These are phyloP conservation scores for Enteromius unitaeniatus DNA, from an alignment of 2,797 vertebrate genomes.

Conservation along the genomic window DNA sequence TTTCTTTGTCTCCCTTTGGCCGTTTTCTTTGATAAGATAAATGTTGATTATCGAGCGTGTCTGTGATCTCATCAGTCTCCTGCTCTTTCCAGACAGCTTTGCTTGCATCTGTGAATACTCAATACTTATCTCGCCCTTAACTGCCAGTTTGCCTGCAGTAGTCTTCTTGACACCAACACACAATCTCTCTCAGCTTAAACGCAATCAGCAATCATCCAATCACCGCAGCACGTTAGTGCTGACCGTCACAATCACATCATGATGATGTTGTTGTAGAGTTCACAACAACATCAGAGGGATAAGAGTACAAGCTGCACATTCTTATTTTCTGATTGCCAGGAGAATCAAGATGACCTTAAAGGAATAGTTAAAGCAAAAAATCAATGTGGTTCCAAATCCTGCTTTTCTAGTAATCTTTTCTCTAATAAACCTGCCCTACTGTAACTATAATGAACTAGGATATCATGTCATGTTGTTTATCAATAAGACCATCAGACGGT, in stretches of 20 bases:
- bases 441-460: background rate
- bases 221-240: conserved; percentile 12
- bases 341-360: conserved; percentile 18
- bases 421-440: background rate
- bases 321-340: background rate
- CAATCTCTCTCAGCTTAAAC: conserved; percentile 36
- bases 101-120: conserved; percentile 48
- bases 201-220: conserved; percentile 41
- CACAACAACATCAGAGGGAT: background rate
- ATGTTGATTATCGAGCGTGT: conserved; percentile 43
- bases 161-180: conserved; percentile 27
- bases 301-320: conserved; percentile 3
- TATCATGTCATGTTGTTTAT: background rate
- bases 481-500: background rate
- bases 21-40: conserved; percentile 46
- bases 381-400: background rate
- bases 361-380: background rate
- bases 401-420: background rate
- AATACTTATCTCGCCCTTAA: conserved; percentile 49
- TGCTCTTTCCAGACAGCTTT: conserved; percentile 38
- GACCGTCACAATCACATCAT: conserved; percentile 12
- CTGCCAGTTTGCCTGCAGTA: conserved; percentile 36
- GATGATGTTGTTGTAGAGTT: background rate
- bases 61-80: conserved; percentile 49
- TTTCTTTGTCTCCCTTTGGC: conserved; percentile 28